These are phyloP conservation scores for Leistus spinibarbis DNA, from an alignment of 2,888 invertebrate genomes.

Conservation along the genomic window DNA sequence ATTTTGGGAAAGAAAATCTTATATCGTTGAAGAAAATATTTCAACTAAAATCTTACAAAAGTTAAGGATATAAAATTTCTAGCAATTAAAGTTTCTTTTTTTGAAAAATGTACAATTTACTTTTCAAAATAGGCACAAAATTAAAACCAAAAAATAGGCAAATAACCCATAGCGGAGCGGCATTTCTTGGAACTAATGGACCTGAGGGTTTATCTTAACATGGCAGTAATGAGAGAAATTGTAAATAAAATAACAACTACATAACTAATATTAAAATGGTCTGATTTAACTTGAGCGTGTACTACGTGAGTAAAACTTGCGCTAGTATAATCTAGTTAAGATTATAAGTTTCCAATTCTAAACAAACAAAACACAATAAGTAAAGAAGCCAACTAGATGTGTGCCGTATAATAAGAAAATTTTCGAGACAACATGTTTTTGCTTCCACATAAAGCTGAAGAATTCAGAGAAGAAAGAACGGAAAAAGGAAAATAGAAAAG, in stretches of 20 bases:
- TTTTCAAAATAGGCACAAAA: no score
- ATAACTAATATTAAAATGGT: neutral
- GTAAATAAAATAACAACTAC: neutral
- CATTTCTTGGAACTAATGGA: neutral
- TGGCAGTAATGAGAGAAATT: neutral
- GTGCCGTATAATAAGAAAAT: neutral
- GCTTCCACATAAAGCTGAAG: neutral
- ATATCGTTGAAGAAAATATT: no score
- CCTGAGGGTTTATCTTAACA: neutral
- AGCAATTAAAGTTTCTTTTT: neutral
- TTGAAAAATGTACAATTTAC: neutral
- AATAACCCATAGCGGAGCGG: no score
- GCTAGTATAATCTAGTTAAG: neutral
- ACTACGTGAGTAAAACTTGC: neutral
- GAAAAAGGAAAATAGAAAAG: neutral
- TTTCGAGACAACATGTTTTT: conserved; percentile 5
- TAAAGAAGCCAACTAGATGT: neutral
- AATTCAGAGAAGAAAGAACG: neutral
- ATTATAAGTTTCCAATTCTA: neutral
- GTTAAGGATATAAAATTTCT: neutral
- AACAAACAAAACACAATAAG: neutral
- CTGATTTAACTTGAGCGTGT: neutral
- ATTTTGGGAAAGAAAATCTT: no score
- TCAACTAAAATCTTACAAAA: no score
- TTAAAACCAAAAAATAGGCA: no score